Conservation (phyloP, 1,140 invertebrate species). For the Drosophila serrata region DNA sequence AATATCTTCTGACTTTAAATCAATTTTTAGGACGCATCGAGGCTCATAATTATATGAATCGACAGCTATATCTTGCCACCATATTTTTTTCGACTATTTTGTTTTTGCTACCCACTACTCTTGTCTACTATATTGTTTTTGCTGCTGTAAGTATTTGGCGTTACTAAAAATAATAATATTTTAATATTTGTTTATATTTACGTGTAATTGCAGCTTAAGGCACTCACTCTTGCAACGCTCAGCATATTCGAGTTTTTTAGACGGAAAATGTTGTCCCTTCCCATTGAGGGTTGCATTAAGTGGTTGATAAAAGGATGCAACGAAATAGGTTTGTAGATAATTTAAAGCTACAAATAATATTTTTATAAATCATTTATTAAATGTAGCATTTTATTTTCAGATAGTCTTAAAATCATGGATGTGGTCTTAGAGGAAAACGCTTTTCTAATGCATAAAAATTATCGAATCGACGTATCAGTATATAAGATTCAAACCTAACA, state of each 20-base stretch:
- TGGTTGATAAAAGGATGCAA: slow-evolving; percentile 50
- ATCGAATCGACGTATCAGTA: slow-evolving; percentile 41
- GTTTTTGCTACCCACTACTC: slow-evolving; percentile 78
- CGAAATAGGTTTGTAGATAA: slow-evolving; percentile 53
- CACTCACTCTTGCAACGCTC: slow-evolving; percentile 55
- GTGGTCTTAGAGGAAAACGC: slow-evolving; percentile 16
- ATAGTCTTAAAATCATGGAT: slow-evolving; percentile 56
- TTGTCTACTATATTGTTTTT: slow-evolving; percentile 83
- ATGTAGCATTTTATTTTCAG: slow-evolving; percentile 13
- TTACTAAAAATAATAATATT: background rate
- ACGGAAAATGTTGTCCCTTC: slow-evolving; percentile 82
- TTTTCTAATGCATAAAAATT: slow-evolving; percentile 37
- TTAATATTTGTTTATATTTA: background rate
- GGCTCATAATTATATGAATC: slow-evolving; percentile 80
- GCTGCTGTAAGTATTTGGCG: slow-evolving; percentile 63
- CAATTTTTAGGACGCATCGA: slow-evolving; percentile 73
- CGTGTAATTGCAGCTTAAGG: slow-evolving; percentile 48
- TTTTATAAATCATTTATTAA: background rate
- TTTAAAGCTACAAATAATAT: background rate
- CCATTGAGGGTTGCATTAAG: slow-evolving; percentile 84
- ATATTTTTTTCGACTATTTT: slow-evolving; percentile 79
- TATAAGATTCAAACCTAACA: slow-evolving; percentile 51
- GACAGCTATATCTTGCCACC: slow-evolving; percentile 80
- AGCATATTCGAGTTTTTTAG: slow-evolving; percentile 61
- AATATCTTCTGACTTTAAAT: background rate